Base-by-base conservation (phyloP, 1,140 invertebrate genomes). In the Dolichoris vasculosae region DNA sequence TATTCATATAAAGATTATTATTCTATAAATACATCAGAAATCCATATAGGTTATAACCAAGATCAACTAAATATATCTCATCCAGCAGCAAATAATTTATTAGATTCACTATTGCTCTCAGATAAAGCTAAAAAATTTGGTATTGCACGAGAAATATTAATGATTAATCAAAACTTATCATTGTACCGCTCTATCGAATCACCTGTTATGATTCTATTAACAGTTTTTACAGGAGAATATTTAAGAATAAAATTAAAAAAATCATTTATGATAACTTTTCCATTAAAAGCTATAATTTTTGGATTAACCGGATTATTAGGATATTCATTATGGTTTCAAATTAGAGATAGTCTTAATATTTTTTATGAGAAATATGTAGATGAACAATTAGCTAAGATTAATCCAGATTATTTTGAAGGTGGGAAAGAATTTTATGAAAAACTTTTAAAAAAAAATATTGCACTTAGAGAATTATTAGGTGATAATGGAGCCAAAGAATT, bases 91-190 rank as follows among this genome's bases (percentile, higher is more conserved):
- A 91, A 94, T 87, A 88, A 94, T 63, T 93, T 97, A 26, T 89
- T 95, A 48, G 90, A 96, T 6, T 94, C 96, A 1, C 87, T 97
- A 26, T 89, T 97, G 2, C 88, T 97, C 3, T 95, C 96, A 17
- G 95, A 97, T 69, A 95, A 96, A 71, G 96, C 96, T 9, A 95
- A 97, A 89, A 94, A 96, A 83, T 97, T 97, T 94, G 96, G 95
- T 20, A 95, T 97, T 38, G 96, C 96, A 79, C 94, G 95, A 84
- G 95, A 97, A 93, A 94, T 97, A 69, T 89, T 95, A 79, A 93
- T 94, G 89, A 90, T 94, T 20, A 91, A 95, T 79, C 95, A 94
- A 15, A 90, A 94, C 75, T 94, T 95, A 87, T 88, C 95, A 13
- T 89, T 94, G 26, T 79, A 77, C 38, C 46, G 86, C 55, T 69